Base-by-base conservation (phyloP, 2,113 vertebrate genomes). In the Eptesicus fuscus region DNA sequence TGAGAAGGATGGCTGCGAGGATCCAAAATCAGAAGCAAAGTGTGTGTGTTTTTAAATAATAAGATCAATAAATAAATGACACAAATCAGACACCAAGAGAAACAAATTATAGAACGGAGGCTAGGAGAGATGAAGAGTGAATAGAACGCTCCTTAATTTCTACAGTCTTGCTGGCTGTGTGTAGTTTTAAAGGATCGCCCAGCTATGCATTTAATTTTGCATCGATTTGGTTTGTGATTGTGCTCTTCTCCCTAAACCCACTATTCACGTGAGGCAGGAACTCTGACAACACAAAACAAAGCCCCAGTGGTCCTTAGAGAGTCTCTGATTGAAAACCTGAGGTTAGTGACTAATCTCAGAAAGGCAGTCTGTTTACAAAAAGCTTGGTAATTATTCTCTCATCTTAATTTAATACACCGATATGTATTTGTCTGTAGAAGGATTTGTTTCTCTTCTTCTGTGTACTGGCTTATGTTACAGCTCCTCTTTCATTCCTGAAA, bases 401-500 rank as follows among this genome's bases (percentile, higher is more conserved):
- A 92, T 65, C 20, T 86, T 88, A 65, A 42, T 37, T 91, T 87
- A 74, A 76, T 42, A 61, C 0, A 47, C 30, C 20, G 84, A 80
- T 71, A 76, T 59, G 70, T 86, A 63, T 93, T 92, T 77, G 42
- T 65, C 40, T 86, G 40, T 59, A 70, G 51, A 82, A 83, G 7
- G n/a, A 83, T 35, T 71, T 94, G 13, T 65, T 86, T 83, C 92
- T 95, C 4, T 53, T 69, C 65, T 69, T 63, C 51, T 69, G 30
- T 40, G 12, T 53, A 35, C 6, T 28, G 16, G 28, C 10, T 49
- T 91, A 53, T 69, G 59, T 82, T 79, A 63, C 12, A 80, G 20
- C 17, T 67, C 91, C 63, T 44, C 14, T 85, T 92, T 92, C 47
- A 77, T 76, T 91, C n/a, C 93, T 76, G 49, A 90, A 87, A 74